phyloP scores from a whole-genome alignment of 2,888 invertebrate genomes.

The Eristalis pertinax region DNA sequence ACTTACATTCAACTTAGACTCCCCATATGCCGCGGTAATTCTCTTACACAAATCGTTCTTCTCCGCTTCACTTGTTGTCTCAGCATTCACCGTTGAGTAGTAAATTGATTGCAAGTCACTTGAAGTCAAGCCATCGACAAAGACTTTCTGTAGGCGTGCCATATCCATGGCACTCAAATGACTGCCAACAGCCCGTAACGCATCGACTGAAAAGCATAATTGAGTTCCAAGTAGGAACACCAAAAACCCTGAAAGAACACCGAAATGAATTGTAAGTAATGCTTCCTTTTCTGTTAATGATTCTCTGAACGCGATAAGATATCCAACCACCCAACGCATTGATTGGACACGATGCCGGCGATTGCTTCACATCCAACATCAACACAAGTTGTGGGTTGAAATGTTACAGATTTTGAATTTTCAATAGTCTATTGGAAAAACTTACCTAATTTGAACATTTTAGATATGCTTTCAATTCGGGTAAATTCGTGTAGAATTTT shows the following conservation, averaged over 20 bases:
- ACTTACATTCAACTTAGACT: constrained; percentile 82
- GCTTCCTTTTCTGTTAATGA: neutral
- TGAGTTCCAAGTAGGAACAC: constrained; percentile 50
- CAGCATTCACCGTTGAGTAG: constrained; percentile 88
- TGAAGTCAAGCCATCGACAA: constrained; percentile 82
- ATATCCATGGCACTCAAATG: constrained; percentile 78
- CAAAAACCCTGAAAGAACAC: constrained; percentile 39
- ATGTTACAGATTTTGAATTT: neutral
- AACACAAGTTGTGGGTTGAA: neutral
- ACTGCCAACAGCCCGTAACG: constrained; percentile 77
- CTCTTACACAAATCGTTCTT: constrained; percentile 83
- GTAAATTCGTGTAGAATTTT: neutral
- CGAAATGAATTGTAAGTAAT: neutral
- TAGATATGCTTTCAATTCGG: constrained; percentile 10
- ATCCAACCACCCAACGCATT: constrained; percentile 1
- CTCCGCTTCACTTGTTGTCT: constrained; percentile 85
- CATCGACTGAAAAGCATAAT: constrained; percentile 20
- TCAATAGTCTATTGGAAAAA: neutral
- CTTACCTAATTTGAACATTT: constrained; percentile 74
- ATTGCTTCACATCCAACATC: constrained; percentile 27
- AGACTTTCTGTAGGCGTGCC: constrained; percentile 79
- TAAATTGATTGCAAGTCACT: constrained; percentile 87
- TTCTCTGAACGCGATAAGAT: constrained; percentile 1
- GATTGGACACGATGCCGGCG: constrained; percentile 67
- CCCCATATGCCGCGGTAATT: constrained; percentile 75